Evolutionary conservation across 2,888 invertebrate genomes (phyloP), one percentile per base, ranked within the genome.

Genomic region (Aphrophora alni): DNA sequence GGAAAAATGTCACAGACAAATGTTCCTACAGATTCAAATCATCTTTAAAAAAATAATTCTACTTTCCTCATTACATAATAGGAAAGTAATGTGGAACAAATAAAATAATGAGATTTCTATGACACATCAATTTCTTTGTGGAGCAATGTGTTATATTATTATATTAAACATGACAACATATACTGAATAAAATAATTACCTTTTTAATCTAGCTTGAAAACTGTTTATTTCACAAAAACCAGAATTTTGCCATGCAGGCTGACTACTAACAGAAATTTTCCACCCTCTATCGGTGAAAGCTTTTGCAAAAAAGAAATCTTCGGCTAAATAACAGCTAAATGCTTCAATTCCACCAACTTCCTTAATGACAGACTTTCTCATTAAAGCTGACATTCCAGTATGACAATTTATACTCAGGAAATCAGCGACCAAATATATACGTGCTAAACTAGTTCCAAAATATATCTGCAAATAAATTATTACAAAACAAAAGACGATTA

Each of bases 271-370:
- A 0, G 95, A 92, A 88, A 97, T 94, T 86, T 93, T 93, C 96
- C 97, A 99, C 7, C 98, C 98, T 59, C 94, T 92, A 85, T 96
- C 94, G 59, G 93, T 92, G 85, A 98, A 92, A 77, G 94, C 93
- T 89, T 97, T 95, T 78, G 98, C 98, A 87, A 99, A 95, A 88
- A 99, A 99, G 90, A 96, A 99, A 89, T 99, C 99, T 89, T 99
- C 99, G 0, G 99, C 99, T 75, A 99, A 90, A 88, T 98, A 99
- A 85, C 96, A 95, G 3, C 95, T 97, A 88, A 99, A 98, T 4
- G 94, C 92, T 85, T 94, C 93, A 81, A 99, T 90, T 0, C 99
- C 99, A 2, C 99, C 99, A 77, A 94, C 93, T 87, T 97, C 95
- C 87, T 99, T 98, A 76, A 99, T 90, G 17, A 97, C 94, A 26